Conservation (phyloP, 2,113 vertebrate species). For the Centropus bengalensis region DNA sequence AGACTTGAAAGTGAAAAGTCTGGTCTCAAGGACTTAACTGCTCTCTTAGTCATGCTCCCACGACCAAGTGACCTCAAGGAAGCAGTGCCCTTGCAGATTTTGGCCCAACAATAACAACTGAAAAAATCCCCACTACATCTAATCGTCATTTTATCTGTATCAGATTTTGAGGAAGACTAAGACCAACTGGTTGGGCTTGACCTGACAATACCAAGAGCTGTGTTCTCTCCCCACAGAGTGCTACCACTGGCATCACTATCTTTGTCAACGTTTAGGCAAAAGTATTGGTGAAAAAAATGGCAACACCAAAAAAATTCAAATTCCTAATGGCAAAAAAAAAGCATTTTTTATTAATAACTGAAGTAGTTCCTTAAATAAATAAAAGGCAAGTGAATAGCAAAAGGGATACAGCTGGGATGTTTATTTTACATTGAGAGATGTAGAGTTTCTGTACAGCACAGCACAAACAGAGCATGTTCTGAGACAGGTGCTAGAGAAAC, state of each 20-base stretch:
- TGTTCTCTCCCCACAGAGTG: neutral
- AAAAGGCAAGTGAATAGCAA: conserved; percentile 75
- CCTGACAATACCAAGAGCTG: neutral
- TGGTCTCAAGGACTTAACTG: neutral
- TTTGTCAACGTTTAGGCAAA: neutral
- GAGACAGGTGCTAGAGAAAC: conserved; percentile 67
- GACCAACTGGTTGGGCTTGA: neutral
- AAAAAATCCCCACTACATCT: neutral
- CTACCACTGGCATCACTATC: neutral
- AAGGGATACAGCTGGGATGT: conserved; percentile 80
- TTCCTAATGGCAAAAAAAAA: conserved; percentile 22
- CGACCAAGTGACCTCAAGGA: neutral
- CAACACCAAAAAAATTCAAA: conserved; percentile 46
- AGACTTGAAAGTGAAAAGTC: neutral
- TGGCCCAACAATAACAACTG: neutral
- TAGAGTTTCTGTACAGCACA: conserved; percentile 91
- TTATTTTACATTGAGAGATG: conserved; percentile 91
- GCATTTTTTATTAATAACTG: conserved; percentile 73
- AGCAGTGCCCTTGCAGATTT: neutral
- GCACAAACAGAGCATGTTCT: conserved; percentile 72
- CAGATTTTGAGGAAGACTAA: neutral
- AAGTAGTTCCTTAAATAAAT: conserved; percentile 74
- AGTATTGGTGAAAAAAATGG: neutral
- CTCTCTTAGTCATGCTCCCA: neutral
- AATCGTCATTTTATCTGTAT: conserved; percentile 1